Evolutionary conservation across 2,797 vertebrate genomes (phyloP).

Genomic region (Martes flavigula): DNA sequence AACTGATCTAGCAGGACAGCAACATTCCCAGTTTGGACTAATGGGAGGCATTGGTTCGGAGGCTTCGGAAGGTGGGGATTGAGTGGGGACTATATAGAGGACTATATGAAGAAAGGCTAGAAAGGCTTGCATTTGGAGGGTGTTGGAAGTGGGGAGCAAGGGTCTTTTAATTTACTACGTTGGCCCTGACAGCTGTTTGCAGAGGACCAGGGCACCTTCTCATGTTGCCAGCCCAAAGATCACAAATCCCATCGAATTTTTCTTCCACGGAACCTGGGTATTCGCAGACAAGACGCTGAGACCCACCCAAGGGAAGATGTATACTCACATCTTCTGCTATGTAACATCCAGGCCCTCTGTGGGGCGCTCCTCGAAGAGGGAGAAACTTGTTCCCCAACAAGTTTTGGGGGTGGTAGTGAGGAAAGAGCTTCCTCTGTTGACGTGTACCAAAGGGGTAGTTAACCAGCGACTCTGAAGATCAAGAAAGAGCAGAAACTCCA

Average conservation of each 20-base stretch:
- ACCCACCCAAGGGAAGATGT: not conserved
- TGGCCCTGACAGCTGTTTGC: not conserved
- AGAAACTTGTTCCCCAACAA: conserved; percentile 82
- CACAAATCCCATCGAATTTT: not conserved
- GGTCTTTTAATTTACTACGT: not conserved
- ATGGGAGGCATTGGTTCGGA: not conserved
- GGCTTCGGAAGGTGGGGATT: not conserved
- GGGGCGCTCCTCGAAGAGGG: conserved; percentile 44
- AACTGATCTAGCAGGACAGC: not conserved
- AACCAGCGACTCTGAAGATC: conserved; percentile 54
- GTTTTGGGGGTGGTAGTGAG: conserved; percentile 75
- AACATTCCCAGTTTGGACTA: not conserved
- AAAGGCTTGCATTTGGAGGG: not conserved
- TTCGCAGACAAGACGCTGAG: not conserved
- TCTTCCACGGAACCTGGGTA: not conserved
- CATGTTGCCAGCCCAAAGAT: not conserved
- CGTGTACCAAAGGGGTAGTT: conserved; percentile 85
- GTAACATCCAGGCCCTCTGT: conserved; percentile 87
- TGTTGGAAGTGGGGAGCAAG: not conserved
- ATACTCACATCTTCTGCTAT: conserved; percentile 84
- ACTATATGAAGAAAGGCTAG: not conserved
- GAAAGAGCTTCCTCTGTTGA: conserved; percentile 85
- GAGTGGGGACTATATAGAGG: too few species aligned
- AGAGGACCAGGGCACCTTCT: not conserved
- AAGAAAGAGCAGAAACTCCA: not conserved